Conservation (phyloP, 2,113 vertebrate genomes). For the Xerus inauris region DNA sequence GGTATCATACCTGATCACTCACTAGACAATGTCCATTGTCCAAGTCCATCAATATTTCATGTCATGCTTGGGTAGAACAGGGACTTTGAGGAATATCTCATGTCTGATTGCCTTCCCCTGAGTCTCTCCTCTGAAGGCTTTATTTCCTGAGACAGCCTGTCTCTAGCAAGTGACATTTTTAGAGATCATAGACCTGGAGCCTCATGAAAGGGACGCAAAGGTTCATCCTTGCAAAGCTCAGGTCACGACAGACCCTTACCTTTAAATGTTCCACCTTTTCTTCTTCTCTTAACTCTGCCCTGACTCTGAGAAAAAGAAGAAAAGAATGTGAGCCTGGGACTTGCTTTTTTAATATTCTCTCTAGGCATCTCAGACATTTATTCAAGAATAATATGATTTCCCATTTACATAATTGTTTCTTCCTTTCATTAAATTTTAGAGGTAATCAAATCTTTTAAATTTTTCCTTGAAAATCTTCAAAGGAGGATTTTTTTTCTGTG, state of each 20-base stretch:
- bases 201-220: background rate
- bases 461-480: background rate
- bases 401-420: background rate
- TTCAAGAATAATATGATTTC: background rate
- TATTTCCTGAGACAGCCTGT: background rate
- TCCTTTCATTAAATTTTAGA: slow-evolving; percentile 7
- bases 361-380: background rate
- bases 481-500: background rate
- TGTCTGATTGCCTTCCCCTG: background rate
- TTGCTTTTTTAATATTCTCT: background rate
- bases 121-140: background rate
- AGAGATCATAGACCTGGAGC: background rate
- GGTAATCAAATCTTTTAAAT: background rate
- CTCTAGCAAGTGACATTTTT: background rate
- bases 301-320: background rate
- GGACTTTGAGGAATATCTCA: background rate
- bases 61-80: background rate
- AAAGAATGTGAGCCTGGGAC: background rate
- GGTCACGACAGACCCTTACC: background rate
- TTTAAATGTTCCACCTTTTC: background rate
- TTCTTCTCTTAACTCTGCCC: background rate
- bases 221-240: background rate
- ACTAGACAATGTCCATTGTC: too few species aligned
- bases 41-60: background rate
- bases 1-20: background rate